phyloP scores from a whole-genome alignment of 1,140 invertebrate genomes.

The Papilio glaucus region DNA sequence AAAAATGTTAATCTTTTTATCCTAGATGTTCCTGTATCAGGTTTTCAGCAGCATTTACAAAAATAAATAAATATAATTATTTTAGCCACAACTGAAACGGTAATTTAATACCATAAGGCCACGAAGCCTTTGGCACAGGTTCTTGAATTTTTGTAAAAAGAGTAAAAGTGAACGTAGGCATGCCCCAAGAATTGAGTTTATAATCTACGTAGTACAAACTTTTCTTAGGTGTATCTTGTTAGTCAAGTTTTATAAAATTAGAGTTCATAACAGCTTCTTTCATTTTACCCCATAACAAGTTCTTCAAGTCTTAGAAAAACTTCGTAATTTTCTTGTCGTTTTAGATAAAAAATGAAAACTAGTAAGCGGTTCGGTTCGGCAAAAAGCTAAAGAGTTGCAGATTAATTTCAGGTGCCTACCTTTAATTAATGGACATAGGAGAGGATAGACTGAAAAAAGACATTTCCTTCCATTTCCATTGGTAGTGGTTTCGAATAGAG shows the following conservation, averaged over 20 bases:
- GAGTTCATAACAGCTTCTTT: constrained; percentile 13
- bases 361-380: no score
- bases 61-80: not conserved
- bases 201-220: not conserved
- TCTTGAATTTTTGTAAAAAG: not conserved
- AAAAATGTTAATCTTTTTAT: no score
- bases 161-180: not conserved
- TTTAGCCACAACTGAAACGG: not conserved
- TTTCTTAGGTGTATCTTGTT: not conserved
- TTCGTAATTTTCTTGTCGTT: not conserved
- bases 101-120: not conserved
- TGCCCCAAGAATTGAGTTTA: not conserved
- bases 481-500: no score
- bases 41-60: no score
- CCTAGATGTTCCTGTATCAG: no score
- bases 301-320: constrained; percentile 1
- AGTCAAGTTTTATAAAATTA: not conserved
- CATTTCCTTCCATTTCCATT: no score
- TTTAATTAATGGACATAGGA: no score
- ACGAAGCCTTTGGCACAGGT: not conserved
- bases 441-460: no score
- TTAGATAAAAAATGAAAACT: no score
- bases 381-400: no score
- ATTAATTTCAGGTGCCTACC: no score
- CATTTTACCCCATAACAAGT: not conserved